Conservation (phyloP, 2,888 invertebrate genomes). For the Lycia hirtaria region DNA sequence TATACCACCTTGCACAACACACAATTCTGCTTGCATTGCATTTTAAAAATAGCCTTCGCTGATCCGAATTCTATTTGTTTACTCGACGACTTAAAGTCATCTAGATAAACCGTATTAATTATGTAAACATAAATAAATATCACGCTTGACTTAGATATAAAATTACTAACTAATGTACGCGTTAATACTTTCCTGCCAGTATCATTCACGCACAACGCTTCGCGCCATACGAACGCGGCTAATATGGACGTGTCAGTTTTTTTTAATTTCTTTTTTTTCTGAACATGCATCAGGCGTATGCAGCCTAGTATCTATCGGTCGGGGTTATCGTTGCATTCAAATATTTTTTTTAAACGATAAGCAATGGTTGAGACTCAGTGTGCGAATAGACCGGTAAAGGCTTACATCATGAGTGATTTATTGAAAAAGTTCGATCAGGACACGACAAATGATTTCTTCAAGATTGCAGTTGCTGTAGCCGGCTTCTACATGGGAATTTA, state of each 20-base stretch:
- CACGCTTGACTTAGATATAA: slow-evolving; percentile 27
- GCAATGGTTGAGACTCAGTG: slow-evolving; percentile 77
- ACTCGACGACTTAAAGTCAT: slow-evolving; percentile 17
- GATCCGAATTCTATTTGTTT: slow-evolving; percentile 18
- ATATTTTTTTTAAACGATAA: slow-evolving; percentile 52
- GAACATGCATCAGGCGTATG: slow-evolving; percentile 58
- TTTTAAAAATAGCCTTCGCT: slow-evolving; percentile 16
- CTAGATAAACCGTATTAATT: slow-evolving; percentile 21
- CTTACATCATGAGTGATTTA: slow-evolving; percentile 81
- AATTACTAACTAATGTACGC: slow-evolving; percentile 22
- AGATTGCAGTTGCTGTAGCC: slow-evolving; percentile 65
- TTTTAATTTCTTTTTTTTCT: slow-evolving; percentile 44
- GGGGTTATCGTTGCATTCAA: slow-evolving; percentile 74
- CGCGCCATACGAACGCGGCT: slow-evolving; percentile 56
- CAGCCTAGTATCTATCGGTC: slow-evolving; percentile 64
- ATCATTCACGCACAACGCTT: slow-evolving; percentile 50
- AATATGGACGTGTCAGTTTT: too few relatives aligned
- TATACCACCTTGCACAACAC: slow-evolving; percentile 16
- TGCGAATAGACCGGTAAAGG: slow-evolving; percentile 67
- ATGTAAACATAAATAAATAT: slow-evolving; percentile 24
- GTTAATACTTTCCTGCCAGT: slow-evolving; percentile 43
- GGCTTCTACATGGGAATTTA: slow-evolving; percentile 76
- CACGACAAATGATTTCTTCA: slow-evolving; percentile 70
- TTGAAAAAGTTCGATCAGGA: slow-evolving; percentile 74
- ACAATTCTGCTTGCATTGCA: slow-evolving; percentile 17